Evolutionary conservation across 2,797 vertebrate genomes (phyloP).

Genomic region (Bradypodion pumilum): DNA sequence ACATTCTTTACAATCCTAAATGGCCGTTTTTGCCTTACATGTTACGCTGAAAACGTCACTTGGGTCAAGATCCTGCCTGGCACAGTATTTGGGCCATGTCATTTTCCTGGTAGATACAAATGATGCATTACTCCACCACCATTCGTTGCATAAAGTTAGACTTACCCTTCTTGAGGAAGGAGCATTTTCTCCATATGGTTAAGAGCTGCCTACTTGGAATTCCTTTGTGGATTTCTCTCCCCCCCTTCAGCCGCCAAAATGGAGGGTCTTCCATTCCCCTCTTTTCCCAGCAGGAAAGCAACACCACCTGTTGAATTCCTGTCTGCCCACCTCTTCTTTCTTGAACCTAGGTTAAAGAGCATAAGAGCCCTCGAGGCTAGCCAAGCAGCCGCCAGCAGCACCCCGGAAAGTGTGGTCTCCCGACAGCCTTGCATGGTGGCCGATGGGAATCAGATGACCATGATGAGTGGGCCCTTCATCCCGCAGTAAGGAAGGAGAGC

Average conservation of each 20-base stretch:
- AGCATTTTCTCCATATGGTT: background rate
- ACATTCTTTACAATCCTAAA: too few species aligned
- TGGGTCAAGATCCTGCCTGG: too few species aligned
- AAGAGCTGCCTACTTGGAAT: background rate
- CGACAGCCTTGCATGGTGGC: conserved; percentile 80
- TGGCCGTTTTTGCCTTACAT: too few species aligned
- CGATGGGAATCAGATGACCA: conserved; percentile 83
- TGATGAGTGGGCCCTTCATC: conserved; percentile 84
- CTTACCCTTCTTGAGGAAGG: background rate
- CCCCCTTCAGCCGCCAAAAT: too few species aligned
- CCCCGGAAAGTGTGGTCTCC: conserved; percentile 79
- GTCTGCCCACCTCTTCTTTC: background rate
- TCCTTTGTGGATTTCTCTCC: background rate
- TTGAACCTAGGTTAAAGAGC: conserved; percentile 75
- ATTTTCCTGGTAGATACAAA: too few species aligned
- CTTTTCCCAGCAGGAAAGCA: background rate
- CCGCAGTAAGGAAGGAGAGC: conserved; percentile 67
- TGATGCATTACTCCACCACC: too few species aligned
- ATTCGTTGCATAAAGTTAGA: background rate
- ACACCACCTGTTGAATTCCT: background rate
- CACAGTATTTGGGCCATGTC: too few species aligned
- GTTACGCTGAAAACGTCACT: too few species aligned
- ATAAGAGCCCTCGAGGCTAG: conserved; percentile 78
- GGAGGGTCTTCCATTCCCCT: too few species aligned
- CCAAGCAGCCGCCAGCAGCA: conserved; percentile 79